phyloP scores from a whole-genome alignment of 1,140 invertebrate genomes.

The Octopus bimaculoides region DNA sequence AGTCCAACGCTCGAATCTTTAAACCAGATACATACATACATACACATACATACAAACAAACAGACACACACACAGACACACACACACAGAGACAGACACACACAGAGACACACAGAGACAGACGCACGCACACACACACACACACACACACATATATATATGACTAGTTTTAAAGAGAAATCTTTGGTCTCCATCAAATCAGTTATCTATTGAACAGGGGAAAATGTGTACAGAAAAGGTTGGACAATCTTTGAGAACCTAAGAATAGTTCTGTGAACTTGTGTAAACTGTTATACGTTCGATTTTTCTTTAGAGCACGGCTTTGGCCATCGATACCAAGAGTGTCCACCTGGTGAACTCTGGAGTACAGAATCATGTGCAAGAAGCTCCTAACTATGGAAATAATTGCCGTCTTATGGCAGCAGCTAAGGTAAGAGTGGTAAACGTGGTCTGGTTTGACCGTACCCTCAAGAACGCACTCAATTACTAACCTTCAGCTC shows the following conservation, averaged over 20 bases:
- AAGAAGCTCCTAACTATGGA: slow-evolving; percentile 19
- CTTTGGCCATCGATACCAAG: slow-evolving; percentile 36
- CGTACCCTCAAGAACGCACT: background rate
- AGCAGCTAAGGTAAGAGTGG: slow-evolving; percentile 34
- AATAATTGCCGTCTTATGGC: slow-evolving; percentile 38
- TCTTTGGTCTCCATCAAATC: background rate
- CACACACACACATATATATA: slow-evolving; percentile 17
- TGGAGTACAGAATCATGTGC: slow-evolving; percentile 27
- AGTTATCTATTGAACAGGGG: background rate
- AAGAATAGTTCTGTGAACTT: background rate
- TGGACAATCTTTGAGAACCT: background rate
- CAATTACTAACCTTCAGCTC: background rate
- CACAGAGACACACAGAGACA: slow-evolving; percentile 1
- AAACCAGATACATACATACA: background rate
- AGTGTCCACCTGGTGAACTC: slow-evolving; percentile 38
- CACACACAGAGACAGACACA: slow-evolving; percentile 16
- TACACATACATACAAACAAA: background rate
- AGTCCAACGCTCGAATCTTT: background rate
- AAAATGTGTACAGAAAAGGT: background rate
- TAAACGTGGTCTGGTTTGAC: background rate
- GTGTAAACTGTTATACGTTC: background rate
- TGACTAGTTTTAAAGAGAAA: background rate
- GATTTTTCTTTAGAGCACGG: slow-evolving; percentile 28
- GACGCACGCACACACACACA: slow-evolving; percentile 9
- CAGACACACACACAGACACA: background rate